Base-by-base conservation (phyloP, 92 coral and sea anemone genomes). In the Virgularia gustaviana region DNA sequence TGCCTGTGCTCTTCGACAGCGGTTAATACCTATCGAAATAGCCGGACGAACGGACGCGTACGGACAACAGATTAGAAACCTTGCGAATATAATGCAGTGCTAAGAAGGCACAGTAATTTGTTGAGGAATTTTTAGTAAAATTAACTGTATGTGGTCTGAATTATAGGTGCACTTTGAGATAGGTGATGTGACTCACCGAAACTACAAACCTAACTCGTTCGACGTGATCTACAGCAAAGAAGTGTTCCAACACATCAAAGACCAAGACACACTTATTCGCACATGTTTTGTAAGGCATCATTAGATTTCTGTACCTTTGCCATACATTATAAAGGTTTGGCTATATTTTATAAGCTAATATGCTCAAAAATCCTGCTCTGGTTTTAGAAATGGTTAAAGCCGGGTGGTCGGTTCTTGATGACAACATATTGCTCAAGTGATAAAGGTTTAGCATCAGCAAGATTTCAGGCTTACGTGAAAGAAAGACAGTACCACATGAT, bases 401-500 rank as follows among this genome's bases (percentile, higher is more conserved):
- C 75, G 9, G 61, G 75, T 4, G 75, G 75, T 32, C 19, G 75
- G 23, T 51, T 68, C 60, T 61, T 68, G 30, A 10, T 68, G 30
- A 68, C 75, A n/a, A 68, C 30, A 34, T 68, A 68, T 61, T 68
- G 75, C 25, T 68, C 75, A 31, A 68, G 75, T 34, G 75, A 55
- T 32, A 68, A 68, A 38, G 55, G 31, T 68, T 39, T 61, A 49
- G 31, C 61, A 6, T 68, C 75, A 51, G 75, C 75, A 1, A 68
- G 75, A 38, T 68, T 68, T 37, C 75, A 68, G 31, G 53, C 61
- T 32, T 68, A 68, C 25, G 43, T 68, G 5, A 68, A 18, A 25
- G 75, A 68, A 68, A 68, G 75, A 68, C 59, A 68, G 19, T 68
- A 68, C 51, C 49, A 68, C 36, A 30, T 68, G 75, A 61, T 68